phyloP scores from a whole-genome alignment of 2,113 vertebrate species.

The Columbina picui region DNA sequence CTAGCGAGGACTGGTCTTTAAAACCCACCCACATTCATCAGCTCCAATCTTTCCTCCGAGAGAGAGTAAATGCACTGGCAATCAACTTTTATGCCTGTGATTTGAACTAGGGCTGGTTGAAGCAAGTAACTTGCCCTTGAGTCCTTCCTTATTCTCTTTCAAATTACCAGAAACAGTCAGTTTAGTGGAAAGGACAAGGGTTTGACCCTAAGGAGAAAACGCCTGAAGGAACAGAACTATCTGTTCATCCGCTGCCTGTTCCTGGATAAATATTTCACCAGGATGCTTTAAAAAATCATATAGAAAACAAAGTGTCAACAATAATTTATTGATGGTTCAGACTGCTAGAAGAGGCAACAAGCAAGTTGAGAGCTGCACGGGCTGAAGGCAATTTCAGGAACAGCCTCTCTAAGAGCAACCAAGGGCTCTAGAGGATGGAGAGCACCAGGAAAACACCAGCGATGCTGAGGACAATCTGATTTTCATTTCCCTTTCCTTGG shows the following conservation, averaged over 20 bases:
- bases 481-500: neutral
- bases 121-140: neutral
- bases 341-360: neutral
- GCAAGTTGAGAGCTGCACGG: neutral
- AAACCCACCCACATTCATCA: neutral
- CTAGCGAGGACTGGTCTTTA: neutral
- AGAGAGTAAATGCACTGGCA: neutral
- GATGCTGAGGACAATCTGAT: neutral
- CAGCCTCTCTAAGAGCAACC: neutral
- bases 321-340: conserved; percentile 49
- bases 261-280: conserved; percentile 58
- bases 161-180: neutral
- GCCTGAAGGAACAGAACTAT: conserved; percentile 1
- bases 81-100: neutral
- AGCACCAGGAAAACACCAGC: neutral
- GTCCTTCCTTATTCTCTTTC: neutral
- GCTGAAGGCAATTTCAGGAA: neutral
- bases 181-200: conserved; percentile 14
- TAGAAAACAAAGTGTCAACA: neutral
- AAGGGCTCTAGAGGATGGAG: neutral
- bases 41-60: neutral
- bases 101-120: neutral
- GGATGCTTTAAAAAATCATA: neutral
- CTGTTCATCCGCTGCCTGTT: neutral
- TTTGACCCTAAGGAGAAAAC: neutral